Percentiles rank a stretch among this genome's conserved stretches.
phyloP scores from a whole-genome alignment of 2,888 invertebrate species.

The Gerosis bhagava region DNA sequence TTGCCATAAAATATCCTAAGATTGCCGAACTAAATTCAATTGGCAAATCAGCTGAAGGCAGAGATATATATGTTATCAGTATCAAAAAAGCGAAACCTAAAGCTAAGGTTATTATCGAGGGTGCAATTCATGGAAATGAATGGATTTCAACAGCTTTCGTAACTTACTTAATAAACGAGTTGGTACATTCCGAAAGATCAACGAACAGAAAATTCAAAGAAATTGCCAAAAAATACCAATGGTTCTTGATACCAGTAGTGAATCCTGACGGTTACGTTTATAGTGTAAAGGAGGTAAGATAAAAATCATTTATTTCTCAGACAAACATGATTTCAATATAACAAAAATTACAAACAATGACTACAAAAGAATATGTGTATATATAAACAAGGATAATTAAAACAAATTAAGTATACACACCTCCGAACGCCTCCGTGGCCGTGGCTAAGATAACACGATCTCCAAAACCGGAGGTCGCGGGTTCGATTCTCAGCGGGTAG shows the following conservation, averaged over 20 bases:
- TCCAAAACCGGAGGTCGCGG: no score
- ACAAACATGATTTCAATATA: no score
- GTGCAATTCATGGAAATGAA: constrained; percentile 88
- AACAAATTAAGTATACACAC: no score
- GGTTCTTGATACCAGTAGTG: constrained; percentile 86
- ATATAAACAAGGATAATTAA: no score
- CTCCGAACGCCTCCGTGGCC: no score
- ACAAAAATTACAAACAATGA: no score
- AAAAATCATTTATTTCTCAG: no score
- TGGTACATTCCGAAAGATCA: constrained; percentile 61
- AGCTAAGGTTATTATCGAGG: constrained; percentile 80
- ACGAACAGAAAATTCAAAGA: constrained; percentile 48
- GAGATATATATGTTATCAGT: constrained; percentile 55
- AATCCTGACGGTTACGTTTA: constrained; percentile 90
- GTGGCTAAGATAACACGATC: no score
- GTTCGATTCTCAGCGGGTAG: no score
- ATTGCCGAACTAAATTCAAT: constrained; percentile 52
- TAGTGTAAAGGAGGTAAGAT: constrained; percentile 42
- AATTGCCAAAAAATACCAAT: constrained; percentile 78
- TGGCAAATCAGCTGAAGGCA: constrained; percentile 71
- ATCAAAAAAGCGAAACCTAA: constrained; percentile 43
- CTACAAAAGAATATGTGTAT: no score
- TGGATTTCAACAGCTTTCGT: constrained; percentile 86
- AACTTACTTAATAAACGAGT: constrained; percentile 79
- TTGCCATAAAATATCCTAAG: constrained; percentile 62